Evolutionary conservation across 2,888 invertebrate species (phyloP).

Genomic region (Andrena praecox): DNA sequence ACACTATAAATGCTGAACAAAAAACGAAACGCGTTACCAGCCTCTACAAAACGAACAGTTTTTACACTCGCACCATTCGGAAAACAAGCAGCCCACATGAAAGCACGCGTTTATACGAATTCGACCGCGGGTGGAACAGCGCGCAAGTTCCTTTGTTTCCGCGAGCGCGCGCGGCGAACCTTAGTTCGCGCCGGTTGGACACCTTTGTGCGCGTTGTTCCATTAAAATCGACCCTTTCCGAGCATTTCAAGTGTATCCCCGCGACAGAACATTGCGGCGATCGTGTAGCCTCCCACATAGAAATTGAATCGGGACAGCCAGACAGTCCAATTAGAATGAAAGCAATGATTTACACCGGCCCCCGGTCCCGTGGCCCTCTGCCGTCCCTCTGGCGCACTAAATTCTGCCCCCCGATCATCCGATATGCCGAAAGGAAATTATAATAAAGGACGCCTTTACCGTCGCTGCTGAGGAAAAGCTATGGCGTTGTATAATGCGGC

Average conservation of each 20-base stretch:
- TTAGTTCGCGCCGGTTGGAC: conserved; percentile 11
- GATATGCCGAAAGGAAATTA: neutral
- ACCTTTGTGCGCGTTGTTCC: conserved; percentile 5
- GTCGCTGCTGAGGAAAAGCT: neutral
- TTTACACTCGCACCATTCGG: neutral
- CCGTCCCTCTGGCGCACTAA: too few relatives aligned
- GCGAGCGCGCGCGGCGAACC: neutral
- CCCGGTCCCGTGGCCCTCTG: neutral
- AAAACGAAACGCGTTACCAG: neutral
- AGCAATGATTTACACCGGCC: neutral
- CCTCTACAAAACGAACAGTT: neutral
- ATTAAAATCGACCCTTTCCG: conserved; percentile 4
- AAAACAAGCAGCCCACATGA: neutral
- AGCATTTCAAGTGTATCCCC: neutral
- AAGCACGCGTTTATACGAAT: neutral
- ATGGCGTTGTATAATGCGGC: neutral
- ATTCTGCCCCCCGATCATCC: neutral
- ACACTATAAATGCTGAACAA: neutral
- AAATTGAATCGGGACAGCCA: neutral
- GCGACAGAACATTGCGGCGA: neutral
- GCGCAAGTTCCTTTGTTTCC: conserved; percentile 7
- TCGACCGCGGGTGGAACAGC: neutral
- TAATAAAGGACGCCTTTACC: neutral
- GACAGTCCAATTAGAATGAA: conserved; percentile 13
- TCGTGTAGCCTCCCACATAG: neutral